These are phyloP conservation scores for Tachycineta bicolor DNA, from an alignment of 2,113 vertebrate genomes.

Conservation along the genomic window DNA sequence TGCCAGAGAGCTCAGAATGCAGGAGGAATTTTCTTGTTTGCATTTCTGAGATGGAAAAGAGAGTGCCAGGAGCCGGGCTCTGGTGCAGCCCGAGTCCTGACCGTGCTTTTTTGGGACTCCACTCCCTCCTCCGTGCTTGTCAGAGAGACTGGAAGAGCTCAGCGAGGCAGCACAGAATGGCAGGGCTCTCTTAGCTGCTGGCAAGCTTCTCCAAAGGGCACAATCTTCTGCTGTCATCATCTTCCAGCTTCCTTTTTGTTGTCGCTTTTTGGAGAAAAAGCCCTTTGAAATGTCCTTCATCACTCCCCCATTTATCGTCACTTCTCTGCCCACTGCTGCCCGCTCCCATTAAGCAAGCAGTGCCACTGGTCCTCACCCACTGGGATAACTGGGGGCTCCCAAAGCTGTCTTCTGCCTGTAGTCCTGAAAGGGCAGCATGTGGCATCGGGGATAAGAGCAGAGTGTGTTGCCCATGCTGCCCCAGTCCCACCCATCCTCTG, in stretches of 20 bases:
- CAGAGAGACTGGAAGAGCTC: background rate
- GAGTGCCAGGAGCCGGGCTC: background rate
- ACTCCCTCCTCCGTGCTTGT: background rate
- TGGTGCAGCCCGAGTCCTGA: background rate
- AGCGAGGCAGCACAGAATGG: background rate
- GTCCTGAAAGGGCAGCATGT: accelerated
- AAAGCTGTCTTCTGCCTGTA: background rate
- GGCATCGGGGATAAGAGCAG: background rate
- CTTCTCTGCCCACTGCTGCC: background rate
- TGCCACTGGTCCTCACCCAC: background rate
- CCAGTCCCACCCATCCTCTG: background rate
- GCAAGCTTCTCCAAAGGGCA: background rate
- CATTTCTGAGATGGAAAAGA: background rate
- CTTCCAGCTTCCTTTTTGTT: background rate
- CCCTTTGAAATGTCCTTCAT: background rate
- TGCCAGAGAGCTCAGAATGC: background rate
- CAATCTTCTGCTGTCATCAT: background rate
- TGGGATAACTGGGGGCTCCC: background rate
- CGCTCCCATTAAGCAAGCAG: background rate
- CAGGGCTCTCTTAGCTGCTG: background rate
- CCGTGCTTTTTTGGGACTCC: background rate
- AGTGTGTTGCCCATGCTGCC: background rate
- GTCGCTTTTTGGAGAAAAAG: background rate
- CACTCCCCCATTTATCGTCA: accelerated
- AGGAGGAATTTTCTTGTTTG: background rate